These are phyloP conservation scores for Epinephelus malabaricus DNA, from an alignment of 2,797 vertebrate species.

Conservation along the genomic window DNA sequence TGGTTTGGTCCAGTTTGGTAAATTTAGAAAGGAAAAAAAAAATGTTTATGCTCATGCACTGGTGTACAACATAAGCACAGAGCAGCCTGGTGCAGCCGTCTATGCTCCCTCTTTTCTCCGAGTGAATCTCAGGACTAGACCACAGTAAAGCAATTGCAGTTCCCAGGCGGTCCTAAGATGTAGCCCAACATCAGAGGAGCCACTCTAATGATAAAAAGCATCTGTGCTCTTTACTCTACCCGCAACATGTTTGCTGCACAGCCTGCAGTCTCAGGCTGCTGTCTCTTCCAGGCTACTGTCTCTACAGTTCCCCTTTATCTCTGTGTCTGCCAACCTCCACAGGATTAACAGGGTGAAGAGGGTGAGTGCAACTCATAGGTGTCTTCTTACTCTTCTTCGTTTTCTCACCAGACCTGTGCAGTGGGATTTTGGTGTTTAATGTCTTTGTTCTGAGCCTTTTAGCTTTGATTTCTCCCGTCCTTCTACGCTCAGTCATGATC, in stretches of 20 bases:
- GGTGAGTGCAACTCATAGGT: constrained; percentile 23
- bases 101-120: constrained; percentile 13
- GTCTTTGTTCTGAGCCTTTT: constrained; percentile 16
- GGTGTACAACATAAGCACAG: background rate
- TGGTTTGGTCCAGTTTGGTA: background rate
- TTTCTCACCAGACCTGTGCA: constrained; percentile 31
- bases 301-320: constrained; percentile 51
- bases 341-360: constrained; percentile 50
- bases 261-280: constrained; percentile 43
- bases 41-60: too few relatives aligned
- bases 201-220: constrained; percentile 42
- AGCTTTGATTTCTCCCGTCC: constrained; percentile 8
- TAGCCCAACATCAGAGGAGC: constrained; percentile 46
- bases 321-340: constrained; percentile 7
- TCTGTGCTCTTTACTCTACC: constrained; percentile 33
- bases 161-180: constrained; percentile 31
- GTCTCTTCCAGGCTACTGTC: constrained; percentile 34
- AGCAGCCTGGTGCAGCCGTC: background rate
- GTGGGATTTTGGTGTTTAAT: constrained; percentile 1
- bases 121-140: constrained; percentile 41
- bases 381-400: constrained; percentile 27
- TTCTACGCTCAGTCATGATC: constrained; percentile 16
- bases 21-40: background rate
- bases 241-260: constrained; percentile 44
- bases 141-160: constrained; percentile 13